phyloP scores from a whole-genome alignment of 1,140 invertebrate species.

The Drosophila ficusphila region DNA sequence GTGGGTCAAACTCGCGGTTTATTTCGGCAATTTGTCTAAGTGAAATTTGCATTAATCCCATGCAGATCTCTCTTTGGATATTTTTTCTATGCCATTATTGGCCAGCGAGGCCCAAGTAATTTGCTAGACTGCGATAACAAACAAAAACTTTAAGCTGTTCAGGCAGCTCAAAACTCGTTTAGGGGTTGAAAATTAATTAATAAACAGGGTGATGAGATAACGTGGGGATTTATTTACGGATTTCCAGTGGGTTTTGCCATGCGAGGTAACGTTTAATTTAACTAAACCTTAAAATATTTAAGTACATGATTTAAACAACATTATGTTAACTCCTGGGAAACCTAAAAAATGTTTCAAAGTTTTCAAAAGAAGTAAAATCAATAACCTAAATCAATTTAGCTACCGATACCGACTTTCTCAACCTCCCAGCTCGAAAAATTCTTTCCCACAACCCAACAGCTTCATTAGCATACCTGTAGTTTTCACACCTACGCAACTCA shows the following conservation, averaged over 20 bases:
- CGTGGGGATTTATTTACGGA: conserved; percentile 12
- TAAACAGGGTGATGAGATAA: conserved; percentile 27
- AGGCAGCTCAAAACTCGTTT: conserved; percentile 21
- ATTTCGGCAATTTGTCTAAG: conserved; percentile 72
- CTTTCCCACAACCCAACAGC: conserved; percentile 16
- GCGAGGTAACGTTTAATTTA: background rate
- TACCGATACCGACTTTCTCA: conserved; percentile 1
- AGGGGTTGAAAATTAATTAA: conserved; percentile 36
- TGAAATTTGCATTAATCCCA: conserved; percentile 76
- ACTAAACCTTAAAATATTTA: background rate
- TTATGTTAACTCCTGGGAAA: no score
- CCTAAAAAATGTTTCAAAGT: background rate
- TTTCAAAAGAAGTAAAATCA: background rate
- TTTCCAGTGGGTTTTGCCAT: conserved; percentile 9
- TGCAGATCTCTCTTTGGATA: conserved; percentile 6
- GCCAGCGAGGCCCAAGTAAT: conserved; percentile 56
- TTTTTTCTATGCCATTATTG: conserved; percentile 34
- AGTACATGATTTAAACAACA: background rate
- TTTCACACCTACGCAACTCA: conserved; percentile 35
- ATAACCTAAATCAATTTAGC: background rate
- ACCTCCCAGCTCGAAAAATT: background rate
- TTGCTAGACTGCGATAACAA: conserved; percentile 49
- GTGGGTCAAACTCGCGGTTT: conserved; percentile 62
- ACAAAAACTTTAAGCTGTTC: conserved; percentile 38
- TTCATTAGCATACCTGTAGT: conserved; percentile 34